These are phyloP conservation scores for Papilio xuthus DNA, from an alignment of 1,140 invertebrate species.

Conservation along the genomic window DNA sequence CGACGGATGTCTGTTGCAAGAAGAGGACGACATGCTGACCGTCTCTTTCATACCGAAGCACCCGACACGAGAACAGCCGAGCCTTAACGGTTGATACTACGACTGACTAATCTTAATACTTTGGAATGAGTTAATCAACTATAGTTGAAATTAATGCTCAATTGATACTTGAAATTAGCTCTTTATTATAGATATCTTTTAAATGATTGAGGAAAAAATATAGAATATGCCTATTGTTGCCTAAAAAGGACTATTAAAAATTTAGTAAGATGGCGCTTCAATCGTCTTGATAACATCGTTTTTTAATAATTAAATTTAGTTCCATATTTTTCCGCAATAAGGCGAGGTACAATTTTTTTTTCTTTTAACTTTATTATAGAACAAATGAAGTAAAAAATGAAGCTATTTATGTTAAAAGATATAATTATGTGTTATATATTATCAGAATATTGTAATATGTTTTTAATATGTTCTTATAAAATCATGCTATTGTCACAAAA, in stretches of 20 bases:
- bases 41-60: conserved; percentile 75
- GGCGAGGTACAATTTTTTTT: background rate
- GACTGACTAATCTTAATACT: background rate
- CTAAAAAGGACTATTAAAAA: background rate
- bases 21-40: conserved; percentile 74
- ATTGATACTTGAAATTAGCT: background rate
- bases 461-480: too few species aligned
- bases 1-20: conserved; percentile 69
- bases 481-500: background rate
- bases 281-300: background rate
- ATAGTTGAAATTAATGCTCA: background rate
- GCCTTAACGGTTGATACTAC: conserved; percentile 24
- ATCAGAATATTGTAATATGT: too few species aligned
- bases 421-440: too few species aligned
- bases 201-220: background rate
- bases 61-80: conserved; percentile 20
- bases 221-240: background rate
- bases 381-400: too few species aligned
- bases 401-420: too few species aligned
- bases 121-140: background rate
- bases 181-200: background rate
- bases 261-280: background rate
- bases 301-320: background rate
- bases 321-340: background rate
- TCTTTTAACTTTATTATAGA: too few species aligned